These are phyloP conservation scores for Neoniphon sammara DNA, from an alignment of 2,797 vertebrate species.

Conservation along the genomic window DNA sequence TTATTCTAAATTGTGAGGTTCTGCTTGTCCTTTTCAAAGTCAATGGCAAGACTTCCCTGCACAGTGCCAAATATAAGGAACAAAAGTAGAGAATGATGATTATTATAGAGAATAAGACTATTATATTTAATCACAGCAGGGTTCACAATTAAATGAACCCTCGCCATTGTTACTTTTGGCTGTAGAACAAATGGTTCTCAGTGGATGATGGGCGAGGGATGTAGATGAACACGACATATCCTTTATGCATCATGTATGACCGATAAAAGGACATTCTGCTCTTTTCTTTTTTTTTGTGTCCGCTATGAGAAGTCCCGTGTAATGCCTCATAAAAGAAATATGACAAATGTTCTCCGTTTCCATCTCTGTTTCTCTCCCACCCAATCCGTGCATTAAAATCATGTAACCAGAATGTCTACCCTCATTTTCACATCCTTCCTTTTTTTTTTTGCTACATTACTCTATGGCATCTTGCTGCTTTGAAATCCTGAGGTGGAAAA, in stretches of 20 bases:
- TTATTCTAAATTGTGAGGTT: slow-evolving; percentile 35
- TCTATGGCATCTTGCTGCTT: slow-evolving; percentile 63
- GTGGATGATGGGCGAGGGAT: slow-evolving; percentile 15
- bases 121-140: slow-evolving; percentile 31
- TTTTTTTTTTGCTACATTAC: slow-evolving; percentile 68
- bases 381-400: slow-evolving; percentile 35
- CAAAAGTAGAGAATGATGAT: slow-evolving; percentile 28
- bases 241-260: slow-evolving; percentile 33
- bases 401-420: slow-evolving; percentile 51
- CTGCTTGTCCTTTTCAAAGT: slow-evolving; percentile 48
- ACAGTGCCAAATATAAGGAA: slow-evolving; percentile 42
- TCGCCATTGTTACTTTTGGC: not conserved
- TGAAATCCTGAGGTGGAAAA: slow-evolving; percentile 70
- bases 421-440: slow-evolving; percentile 60
- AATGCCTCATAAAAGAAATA: slow-evolving; percentile 53
- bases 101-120: slow-evolving; percentile 12
- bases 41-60: slow-evolving; percentile 32
- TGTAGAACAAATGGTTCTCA: not conserved
- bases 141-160: slow-evolving; percentile 17
- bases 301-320: slow-evolving; percentile 16
- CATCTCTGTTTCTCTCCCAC: slow-evolving; percentile 25
- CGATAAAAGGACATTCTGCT: no score
- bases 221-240: slow-evolving; percentile 29
- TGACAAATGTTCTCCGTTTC: slow-evolving; percentile 45
- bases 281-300: no score